Evolutionary conservation across 30 jellyfish, hydroid and myxozoan species (phyloP).

Genomic region (Aurelia sp.): DNA sequence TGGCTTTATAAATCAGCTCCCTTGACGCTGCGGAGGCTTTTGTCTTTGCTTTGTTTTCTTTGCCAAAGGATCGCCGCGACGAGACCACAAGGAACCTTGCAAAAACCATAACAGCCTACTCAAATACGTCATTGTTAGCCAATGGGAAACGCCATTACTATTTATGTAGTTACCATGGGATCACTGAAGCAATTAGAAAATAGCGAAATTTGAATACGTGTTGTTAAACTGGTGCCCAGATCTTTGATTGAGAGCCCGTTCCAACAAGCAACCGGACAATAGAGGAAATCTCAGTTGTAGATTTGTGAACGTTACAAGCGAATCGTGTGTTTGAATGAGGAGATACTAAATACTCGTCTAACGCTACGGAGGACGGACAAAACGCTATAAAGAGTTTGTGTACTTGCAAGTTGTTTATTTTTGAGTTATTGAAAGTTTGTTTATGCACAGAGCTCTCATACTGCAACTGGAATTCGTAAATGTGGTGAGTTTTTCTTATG

Average conservation of each 20-base stretch:
- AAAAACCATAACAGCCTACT: constrained; percentile 29
- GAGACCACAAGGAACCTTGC: constrained; percentile 31
- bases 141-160: constrained; percentile 23
- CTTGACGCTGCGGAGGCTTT: not conserved
- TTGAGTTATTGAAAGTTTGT: not conserved
- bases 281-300: constrained; percentile 66
- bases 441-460: not conserved
- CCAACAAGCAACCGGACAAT: constrained; percentile 51
- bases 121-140: constrained; percentile 12
- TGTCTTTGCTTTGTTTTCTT: not conserved
- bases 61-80: constrained; percentile 29
- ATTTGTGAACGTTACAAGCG: constrained; percentile 7
- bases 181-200: constrained; percentile 21
- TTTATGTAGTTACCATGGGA: constrained; percentile 70
- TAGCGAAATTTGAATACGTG: constrained; percentile 58
- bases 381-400: not conserved
- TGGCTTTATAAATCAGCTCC: no score
- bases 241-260: constrained; percentile 34
- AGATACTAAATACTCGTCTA: constrained; percentile 8
- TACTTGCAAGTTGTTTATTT: not conserved
- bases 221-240: constrained; percentile 38
- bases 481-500: no score
- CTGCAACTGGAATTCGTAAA: no score
- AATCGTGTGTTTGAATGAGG: not conserved
- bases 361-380: not conserved